Base-by-base conservation (phyloP, 2,113 vertebrate species). In the Aspiorhynchus laticeps region DNA sequence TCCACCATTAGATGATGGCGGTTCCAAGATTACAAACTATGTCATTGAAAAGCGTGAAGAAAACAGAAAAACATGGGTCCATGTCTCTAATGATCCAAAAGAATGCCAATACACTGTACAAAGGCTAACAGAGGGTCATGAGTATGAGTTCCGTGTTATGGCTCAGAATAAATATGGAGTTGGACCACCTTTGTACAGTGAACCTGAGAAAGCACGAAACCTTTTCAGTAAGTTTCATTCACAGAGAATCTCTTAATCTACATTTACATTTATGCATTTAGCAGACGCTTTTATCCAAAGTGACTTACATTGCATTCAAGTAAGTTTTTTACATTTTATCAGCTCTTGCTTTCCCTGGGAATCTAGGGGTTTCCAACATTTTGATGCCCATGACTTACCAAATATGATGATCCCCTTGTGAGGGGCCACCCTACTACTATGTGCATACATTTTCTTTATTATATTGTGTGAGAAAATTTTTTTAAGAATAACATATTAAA, bases 91-190 rank as follows among this genome's bases (percentile, higher is more conserved):
- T 31, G 96, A 99, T 85, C 97, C 96, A 36, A 98, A 97, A 81
- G 97, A 99, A 85, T 99, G 97, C n/a, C 93, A 92, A 6, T 99
- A 97, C 78, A 97, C 97, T 75, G 93, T 99, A 88, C 98, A 96
- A 71, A 97, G 97, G 28, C 80, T 99, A 86, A 95, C 98, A 5
- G 98, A 99, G 94, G 98, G 96, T 65, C 98, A 99, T 82, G 96
- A 98, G 87, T 99, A 99, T 48, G 96, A 98, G 84, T 99, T 99
- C 95, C 95, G 97, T 78, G 95, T 99, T 91, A 98, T 97, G 97
- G 98, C 98, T 82, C 98, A 99, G 91, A 99, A 99, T 90, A 99
- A 99, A 93, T 99, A 96, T 0, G 98, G 98, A 83, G 91, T 97
- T 43, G 97, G 98, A 65, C 97, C 97, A 1, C 95, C 97, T n/a